Base-by-base conservation (phyloP, 2,888 invertebrate genomes). In the Pterostichus madidus region DNA sequence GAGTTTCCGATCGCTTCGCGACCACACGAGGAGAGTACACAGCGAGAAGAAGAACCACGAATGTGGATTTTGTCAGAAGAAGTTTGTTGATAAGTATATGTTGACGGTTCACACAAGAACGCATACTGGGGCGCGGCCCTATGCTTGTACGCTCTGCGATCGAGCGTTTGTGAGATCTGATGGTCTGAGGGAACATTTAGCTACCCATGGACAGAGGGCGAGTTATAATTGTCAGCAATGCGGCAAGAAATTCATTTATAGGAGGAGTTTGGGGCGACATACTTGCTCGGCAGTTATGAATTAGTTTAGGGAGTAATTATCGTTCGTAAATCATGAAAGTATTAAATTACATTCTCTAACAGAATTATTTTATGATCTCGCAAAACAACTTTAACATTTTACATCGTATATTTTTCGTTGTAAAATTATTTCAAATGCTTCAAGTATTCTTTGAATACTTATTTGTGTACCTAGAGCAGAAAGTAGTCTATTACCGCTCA, bases 101-200 rank as follows among this genome's bases (percentile, higher is more conserved):
- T 83, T 88, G 76, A 86, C 84, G 10, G 86, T 87, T 49, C 88
- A 88, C 83, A 77, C 86, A 24, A 84, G 88, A 44, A 86, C 85
- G 6, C 88, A 88, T 83, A 88, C 88, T 1, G 88, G 88, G 6
- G 85, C 87, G 5, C 83, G 87, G 82, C 88, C 88, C 2, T 88
- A 88, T 80, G 84, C 85, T 71, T 88, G 88, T 79, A 84, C 84
- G 0, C 59, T 86, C 56, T 88, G 88, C 77, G 86, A 86, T 44
- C 87, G 87, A 82, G 85, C 87, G 5, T 88, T 88, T 84, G 86
- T 86, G 13, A 84, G 88, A 49, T 87, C 87, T 0, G 88, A 88
- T 83, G 87, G 87, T 10, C 83, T 88, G 32, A 87, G 87, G 80
- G 87, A 88, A 83, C 88, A 88, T 84, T 84, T 86, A 84, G 84